Percentiles rank a stretch among this genome's conserved stretches.
Evolutionary conservation across 2,888 invertebrate genomes (phyloP).

Genomic region (Cryptocephalus moraei): DNA sequence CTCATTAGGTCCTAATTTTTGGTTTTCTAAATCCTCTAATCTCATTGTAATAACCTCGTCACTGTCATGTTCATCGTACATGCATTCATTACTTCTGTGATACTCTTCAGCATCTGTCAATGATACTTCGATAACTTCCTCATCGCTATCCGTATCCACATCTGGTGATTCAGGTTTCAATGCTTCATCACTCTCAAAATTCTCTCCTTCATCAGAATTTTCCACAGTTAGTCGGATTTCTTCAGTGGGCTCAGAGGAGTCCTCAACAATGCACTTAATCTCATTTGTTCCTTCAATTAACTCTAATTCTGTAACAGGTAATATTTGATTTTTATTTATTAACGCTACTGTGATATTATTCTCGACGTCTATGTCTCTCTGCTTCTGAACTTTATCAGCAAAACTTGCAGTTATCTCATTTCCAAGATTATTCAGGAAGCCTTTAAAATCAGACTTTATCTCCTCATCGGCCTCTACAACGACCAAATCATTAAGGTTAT

Average conservation of each 20-base stretch:
- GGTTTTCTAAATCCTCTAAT: too few relatives aligned
- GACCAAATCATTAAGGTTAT: background rate
- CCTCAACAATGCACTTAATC: constrained; percentile 7
- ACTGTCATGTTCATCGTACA: background rate
- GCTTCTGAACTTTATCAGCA: background rate
- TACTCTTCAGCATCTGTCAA: background rate
- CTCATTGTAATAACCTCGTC: background rate
- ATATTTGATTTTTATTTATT: constrained; percentile 1
- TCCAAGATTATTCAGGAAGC: background rate
- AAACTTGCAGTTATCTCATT: background rate
- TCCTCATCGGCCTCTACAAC: background rate
- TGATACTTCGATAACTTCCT: background rate
- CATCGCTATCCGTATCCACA: constrained; percentile 1
- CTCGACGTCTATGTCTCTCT: background rate
- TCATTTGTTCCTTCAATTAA: constrained; percentile 7
- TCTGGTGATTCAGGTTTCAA: constrained; percentile 1
- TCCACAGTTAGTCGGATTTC: too few relatives aligned
- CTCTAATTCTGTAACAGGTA: constrained; percentile 7
- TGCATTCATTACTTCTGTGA: background rate
- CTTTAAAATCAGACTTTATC: background rate
- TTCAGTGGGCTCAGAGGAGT: background rate
- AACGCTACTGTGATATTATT: constrained; percentile 1
- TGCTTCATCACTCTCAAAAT: constrained; percentile 2
- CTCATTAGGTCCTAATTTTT: too few relatives aligned
- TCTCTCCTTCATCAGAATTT: constrained; percentile 1